Base-by-base conservation (phyloP, 1,140 invertebrate species). In the Formica selysi region DNA sequence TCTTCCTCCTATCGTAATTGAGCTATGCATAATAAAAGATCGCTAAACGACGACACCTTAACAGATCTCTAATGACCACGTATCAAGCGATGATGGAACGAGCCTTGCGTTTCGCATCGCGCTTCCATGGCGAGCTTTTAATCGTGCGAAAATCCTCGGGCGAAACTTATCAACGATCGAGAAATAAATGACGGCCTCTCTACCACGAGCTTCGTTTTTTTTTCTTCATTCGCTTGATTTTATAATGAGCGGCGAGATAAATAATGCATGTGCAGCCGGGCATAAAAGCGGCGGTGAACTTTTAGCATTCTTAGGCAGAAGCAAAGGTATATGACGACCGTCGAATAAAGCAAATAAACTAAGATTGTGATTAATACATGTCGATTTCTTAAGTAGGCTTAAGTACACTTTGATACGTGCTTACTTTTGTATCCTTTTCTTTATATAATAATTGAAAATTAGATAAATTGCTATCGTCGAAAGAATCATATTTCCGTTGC, bases 11-110 rank as follows among this genome's bases (percentile, higher is more conserved):
- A 62, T 74, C 79, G 54, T 83, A 83, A 85, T 85, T 64, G 81
- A 85, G 81, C 81, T 76, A 78, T 78, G 81, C 81, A 74, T 74
- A 83, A 83, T 83, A 83, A 73, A 81, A 57, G 79, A 73, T 83
- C 79, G n/a, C 68, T 83, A 73, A 73, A 83, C 79, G 79, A 83
- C 79, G 79, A 83, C 79, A 83, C 57, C 54, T 74, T 74, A 83
- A 83, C 79, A 83, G 68, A 73, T 73, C 79, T 83, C 79, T 83
- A 83, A 83, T 83, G 54, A 74, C 54, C 13, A 48, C 79, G 79
- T 83, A 83, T 83, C 79, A 83, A 73, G 13, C 79, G 79, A 83
- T 74, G 79, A 83, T 83, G 68, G 79, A 48, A 74, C 41, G 19
- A n/a, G 36, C 73, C 48, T 61, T 57, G 26, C 19, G 57, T 67